Conservation (phyloP, 2,113 vertebrate species). For the Phodopus roborovskii region DNA sequence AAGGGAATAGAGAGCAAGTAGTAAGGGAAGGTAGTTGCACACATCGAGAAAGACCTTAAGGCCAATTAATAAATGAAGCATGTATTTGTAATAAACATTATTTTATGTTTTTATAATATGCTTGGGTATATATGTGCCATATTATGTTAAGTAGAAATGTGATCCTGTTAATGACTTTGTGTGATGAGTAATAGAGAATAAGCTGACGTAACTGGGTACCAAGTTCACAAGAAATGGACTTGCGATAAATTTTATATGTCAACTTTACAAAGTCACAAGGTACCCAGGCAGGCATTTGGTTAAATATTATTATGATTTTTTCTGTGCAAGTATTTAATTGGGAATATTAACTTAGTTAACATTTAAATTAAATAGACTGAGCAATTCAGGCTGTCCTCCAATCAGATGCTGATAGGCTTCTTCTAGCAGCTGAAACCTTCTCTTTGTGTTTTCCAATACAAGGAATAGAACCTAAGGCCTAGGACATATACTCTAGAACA, state of each 20-base stretch:
- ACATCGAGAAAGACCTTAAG: neutral
- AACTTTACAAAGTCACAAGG: neutral
- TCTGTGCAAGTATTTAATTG: neutral
- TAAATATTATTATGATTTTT: neutral
- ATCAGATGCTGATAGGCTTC: no score
- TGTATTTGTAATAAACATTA: neutral
- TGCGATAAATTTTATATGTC: neutral
- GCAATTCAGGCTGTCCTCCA: neutral
- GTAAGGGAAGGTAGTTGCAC: neutral
- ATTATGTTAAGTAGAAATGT: neutral
- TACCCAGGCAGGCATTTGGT: neutral
- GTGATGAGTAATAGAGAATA: neutral
- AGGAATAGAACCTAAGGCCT: neutral
- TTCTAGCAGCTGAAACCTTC: neutral
- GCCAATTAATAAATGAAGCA: neutral
- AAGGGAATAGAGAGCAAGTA: neutral
- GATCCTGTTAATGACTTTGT: neutral
- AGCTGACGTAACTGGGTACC: neutral
- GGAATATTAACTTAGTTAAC: neutral
- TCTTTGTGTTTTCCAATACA: neutral
- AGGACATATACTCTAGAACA: neutral
- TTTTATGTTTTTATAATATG: neutral
- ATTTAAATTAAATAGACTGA: neutral
- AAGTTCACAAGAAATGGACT: neutral
- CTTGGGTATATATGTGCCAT: neutral